Percentiles rank a stretch among this genome's conserved stretches.
Conservation (phyloP, 2,797 vertebrate genomes). For the Acanthiza pusilla region DNA sequence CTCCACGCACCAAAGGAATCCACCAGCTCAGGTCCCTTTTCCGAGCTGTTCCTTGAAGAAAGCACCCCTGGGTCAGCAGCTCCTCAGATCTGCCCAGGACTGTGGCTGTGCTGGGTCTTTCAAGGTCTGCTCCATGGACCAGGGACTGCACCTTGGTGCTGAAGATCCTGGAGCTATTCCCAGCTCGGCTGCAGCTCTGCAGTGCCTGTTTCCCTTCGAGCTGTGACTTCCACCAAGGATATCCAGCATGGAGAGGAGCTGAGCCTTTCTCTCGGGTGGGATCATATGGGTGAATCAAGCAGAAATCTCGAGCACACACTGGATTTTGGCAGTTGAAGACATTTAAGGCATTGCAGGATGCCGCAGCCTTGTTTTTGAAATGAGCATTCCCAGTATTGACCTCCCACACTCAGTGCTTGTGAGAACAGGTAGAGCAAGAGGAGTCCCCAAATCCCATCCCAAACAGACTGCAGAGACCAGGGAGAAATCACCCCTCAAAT, state of each 20-base stretch:
- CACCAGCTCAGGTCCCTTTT: not conserved
- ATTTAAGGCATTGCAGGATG: not conserved
- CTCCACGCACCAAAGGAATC: not conserved
- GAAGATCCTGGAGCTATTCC: not conserved
- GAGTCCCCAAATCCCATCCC: not conserved
- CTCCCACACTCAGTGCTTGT: not conserved
- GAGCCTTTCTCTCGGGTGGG: not conserved
- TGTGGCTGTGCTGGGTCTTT: rapidly evolving
- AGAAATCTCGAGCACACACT: not conserved
- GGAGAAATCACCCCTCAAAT: not conserved
- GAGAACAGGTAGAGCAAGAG: not conserved
- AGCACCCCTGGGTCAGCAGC: not conserved
- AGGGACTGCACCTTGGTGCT: not conserved
- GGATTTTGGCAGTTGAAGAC: not conserved
- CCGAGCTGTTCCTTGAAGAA: not conserved
- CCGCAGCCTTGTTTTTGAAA: not conserved
- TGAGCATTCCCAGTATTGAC: not conserved
- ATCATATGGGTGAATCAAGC: not conserved
- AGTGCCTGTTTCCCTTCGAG: not conserved
- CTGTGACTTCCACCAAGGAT: not conserved
- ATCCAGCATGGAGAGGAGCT: not conserved
- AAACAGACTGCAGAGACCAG: not conserved
- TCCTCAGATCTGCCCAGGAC: not conserved
- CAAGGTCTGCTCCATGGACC: rapidly evolving
- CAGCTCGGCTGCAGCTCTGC: not conserved